These are phyloP conservation scores for Hipparchia semele DNA, from an alignment of 2,888 invertebrate genomes.

Conservation along the genomic window DNA sequence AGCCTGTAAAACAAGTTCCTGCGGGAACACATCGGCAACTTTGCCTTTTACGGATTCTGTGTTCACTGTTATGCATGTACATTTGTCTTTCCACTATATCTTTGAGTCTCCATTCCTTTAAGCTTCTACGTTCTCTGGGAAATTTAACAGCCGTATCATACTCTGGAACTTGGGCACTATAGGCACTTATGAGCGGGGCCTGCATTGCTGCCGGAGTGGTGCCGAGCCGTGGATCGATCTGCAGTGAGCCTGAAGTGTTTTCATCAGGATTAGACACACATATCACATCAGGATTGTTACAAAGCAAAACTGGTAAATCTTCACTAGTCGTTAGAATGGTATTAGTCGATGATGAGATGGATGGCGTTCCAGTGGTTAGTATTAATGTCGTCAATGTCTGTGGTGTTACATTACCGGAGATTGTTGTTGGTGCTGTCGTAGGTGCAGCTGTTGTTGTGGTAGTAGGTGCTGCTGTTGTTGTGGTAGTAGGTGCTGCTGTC, in stretches of 20 bases:
- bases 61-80: slow-evolving; percentile 46
- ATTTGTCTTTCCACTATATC: slow-evolving; percentile 18
- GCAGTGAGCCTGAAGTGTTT: slow-evolving; percentile 66
- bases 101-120: slow-evolving; percentile 23
- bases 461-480: slow-evolving; percentile 32
- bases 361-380: slow-evolving; percentile 43
- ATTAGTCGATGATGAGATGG: slow-evolving; percentile 38
- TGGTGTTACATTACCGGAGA: slow-evolving; percentile 42
- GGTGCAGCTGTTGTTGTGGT: slow-evolving; percentile 1
- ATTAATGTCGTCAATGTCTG: slow-evolving; percentile 40
- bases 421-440: slow-evolving; percentile 33
- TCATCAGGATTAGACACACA: slow-evolving; percentile 76
- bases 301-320: slow-evolving; percentile 67
- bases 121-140: slow-evolving; percentile 65
- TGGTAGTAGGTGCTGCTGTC: slow-evolving; percentile 42
- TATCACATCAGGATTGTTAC: slow-evolving; percentile 69
- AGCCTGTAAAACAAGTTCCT: slow-evolving; percentile 62
- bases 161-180: slow-evolving; percentile 61
- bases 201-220: slow-evolving; percentile 66
- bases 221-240: slow-evolving; percentile 76
- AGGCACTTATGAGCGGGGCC: slow-evolving; percentile 60
- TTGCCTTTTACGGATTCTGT: slow-evolving; percentile 66
- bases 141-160: slow-evolving; percentile 67
- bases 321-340: slow-evolving; percentile 50
- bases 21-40: slow-evolving; percentile 69